phyloP scores from a whole-genome alignment of 2,888 invertebrate species.

The Meandrusa payeni region DNA sequence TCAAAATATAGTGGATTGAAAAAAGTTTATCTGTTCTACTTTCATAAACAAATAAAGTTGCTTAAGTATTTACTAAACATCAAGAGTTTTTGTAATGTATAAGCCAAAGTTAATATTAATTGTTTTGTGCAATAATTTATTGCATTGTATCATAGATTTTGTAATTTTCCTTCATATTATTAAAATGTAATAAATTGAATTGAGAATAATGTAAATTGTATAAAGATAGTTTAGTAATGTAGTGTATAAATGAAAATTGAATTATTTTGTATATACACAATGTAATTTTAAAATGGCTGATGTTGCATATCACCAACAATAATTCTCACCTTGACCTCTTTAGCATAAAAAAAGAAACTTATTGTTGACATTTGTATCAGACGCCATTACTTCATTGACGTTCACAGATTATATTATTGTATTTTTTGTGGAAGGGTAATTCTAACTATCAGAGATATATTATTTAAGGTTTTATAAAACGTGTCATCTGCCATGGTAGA shows the following conservation, averaged over 20 bases:
- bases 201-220: conserved; percentile 72
- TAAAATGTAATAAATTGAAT: conserved; percentile 53
- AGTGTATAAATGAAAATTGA: conserved; percentile 57
- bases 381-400: conserved; percentile 27
- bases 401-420: conserved; percentile 34
- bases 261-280: conserved; percentile 59
- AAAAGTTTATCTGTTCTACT: conserved; percentile 3
- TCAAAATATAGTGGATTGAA: background rate
- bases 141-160: conserved; percentile 75
- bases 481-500: conserved; percentile 45
- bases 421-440: conserved; percentile 64
- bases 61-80: conserved; percentile 44
- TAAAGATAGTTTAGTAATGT: conserved; percentile 62
- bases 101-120: conserved; percentile 78
- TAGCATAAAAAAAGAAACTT: conserved; percentile 28
- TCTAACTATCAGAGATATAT: conserved; percentile 57
- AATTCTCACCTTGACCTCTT: conserved; percentile 36
- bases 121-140: conserved; percentile 75
- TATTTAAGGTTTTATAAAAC: conserved; percentile 42
- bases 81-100: conserved; percentile 65
- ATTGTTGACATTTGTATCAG: conserved; percentile 21
- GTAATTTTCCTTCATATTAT: conserved; percentile 55
- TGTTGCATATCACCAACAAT: conserved; percentile 47
- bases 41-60: conserved; percentile 23
- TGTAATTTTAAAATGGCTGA: conserved; percentile 43